These are phyloP conservation scores for Neoaliturus tenellus DNA, from an alignment of 2,888 invertebrate species.

Conservation along the genomic window DNA sequence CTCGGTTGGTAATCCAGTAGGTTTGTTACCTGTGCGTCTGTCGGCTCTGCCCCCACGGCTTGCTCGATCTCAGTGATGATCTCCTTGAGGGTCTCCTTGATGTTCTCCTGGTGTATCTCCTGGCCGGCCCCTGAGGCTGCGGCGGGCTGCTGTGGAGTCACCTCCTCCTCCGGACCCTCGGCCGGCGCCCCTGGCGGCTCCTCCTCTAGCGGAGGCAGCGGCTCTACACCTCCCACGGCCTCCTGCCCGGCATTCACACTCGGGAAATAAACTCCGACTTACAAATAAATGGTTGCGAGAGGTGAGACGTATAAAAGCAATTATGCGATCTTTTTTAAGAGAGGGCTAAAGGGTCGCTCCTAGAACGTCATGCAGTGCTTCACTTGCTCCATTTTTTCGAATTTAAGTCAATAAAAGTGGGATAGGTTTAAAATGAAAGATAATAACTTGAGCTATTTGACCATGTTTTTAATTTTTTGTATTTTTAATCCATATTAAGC, in stretches of 20 bases:
- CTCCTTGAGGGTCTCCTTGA: slow-evolving; percentile 70
- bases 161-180: background rate
- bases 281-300: too few relatives aligned
- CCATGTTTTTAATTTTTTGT: too few relatives aligned
- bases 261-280: background rate
- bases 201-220: background rate
- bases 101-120: slow-evolving; percentile 69
- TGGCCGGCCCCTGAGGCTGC: background rate
- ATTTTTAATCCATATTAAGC: too few relatives aligned
- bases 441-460: too few relatives aligned
- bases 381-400: too few relatives aligned
- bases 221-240: background rate
- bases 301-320: too few relatives aligned
- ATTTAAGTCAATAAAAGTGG: too few relatives aligned
- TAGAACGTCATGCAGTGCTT: too few relatives aligned
- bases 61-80: slow-evolving; percentile 71
- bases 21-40: slow-evolving; percentile 51
- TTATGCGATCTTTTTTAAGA: too few relatives aligned
- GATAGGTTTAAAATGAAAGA: too few relatives aligned
- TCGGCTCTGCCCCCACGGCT: slow-evolving; percentile 50
- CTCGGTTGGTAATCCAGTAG: too few relatives aligned
- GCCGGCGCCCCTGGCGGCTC: background rate
- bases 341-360: too few relatives aligned
- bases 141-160: background rate
- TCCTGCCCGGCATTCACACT: slow-evolving; percentile 10